Percentiles rank a stretch among this genome's conserved stretches.
These are phyloP conservation scores for Epizoanthus fatuus DNA, from an alignment of 92 coral and sea anemone genomes.

Conservation along the genomic window DNA sequence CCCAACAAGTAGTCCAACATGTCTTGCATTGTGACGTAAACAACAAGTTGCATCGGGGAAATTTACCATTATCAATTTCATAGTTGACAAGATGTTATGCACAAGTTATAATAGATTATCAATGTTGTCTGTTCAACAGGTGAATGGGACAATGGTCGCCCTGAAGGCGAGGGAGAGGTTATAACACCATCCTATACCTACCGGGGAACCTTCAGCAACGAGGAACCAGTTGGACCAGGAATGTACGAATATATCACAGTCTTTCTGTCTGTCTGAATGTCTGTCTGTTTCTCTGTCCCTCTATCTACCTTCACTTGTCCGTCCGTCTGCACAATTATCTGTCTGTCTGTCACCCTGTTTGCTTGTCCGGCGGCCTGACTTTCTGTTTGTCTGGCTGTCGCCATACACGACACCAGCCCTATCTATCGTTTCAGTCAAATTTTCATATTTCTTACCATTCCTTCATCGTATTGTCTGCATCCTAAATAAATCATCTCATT, in stretches of 20 bases:
- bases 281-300: not conserved
- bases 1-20: too few relatives aligned
- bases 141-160: constrained; percentile 76
- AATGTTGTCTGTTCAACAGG: constrained; percentile 46
- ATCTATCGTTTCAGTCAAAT: too few relatives aligned
- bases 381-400: not conserved
- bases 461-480: not conserved
- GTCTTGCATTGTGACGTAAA: too few relatives aligned
- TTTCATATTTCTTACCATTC: too few relatives aligned
- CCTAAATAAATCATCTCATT: not conserved
- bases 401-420: too few relatives aligned
- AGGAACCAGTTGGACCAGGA: constrained; percentile 81
- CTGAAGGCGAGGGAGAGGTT: constrained; percentile 76
- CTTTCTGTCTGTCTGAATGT: not conserved
- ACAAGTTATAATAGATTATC: not conserved
- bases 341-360: not conserved
- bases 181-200: constrained; percentile 57
- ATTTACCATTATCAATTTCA: not conserved
- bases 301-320: not conserved
- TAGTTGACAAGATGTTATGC: not conserved
- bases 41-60: too few relatives aligned
- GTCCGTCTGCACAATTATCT: not conserved
- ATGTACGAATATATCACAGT: not conserved
- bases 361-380: not conserved
- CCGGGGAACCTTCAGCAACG: constrained; percentile 73